Base-by-base conservation (phyloP, 1,140 invertebrate species). In the Metaphire vulgaris region DNA sequence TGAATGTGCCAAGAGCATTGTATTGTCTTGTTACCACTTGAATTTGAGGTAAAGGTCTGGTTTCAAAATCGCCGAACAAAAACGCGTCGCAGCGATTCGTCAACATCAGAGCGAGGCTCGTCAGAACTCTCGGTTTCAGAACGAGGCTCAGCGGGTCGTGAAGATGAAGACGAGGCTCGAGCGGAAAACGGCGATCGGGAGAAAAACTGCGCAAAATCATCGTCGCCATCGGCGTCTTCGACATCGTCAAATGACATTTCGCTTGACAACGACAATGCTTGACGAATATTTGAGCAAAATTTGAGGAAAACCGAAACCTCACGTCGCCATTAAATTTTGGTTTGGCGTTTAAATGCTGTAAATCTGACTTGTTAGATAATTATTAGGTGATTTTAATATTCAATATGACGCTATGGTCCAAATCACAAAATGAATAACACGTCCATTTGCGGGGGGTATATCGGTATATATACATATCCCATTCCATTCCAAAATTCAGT, bases 61-160 rank as follows among this genome's bases (percentile, higher is more conserved):
- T 97, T 97, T 85, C 95, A 97, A 88, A 97, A 97, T 84, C 89
- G 95, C 79, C 88, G 95, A 84, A 97, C 95, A 81, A 98, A 97
- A 85, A 94, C 97, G 87, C 97, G 97, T 88, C 88, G 95, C 68
- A 56, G 41, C 41, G 41, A 56, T 21, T 56, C 41, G 41, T 56
- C 41, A 56, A 12, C 41, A 56, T 56, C 41, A 56, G 6, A 56
- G 21, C 21, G 41, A 56, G 6, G 41, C 6, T 56, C 41, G 21
- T 21, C 41, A 56, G 41, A 21, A 56, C 21, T 21, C 6, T 56
- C 41, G 21, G 6, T 21, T 12, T 56, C 41, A 21, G 41, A 56
- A 21, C 6, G 21, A 12, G 6, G 41, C 41, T 6, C 21, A 12
- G 41, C 6, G 6, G 41, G 6, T 56, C 41, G 21, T 21, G 6